Evolutionary conservation across 2,888 invertebrate species (phyloP), one percentile per base, ranked within the genome.

Genomic region (Andrena fulva): DNA sequence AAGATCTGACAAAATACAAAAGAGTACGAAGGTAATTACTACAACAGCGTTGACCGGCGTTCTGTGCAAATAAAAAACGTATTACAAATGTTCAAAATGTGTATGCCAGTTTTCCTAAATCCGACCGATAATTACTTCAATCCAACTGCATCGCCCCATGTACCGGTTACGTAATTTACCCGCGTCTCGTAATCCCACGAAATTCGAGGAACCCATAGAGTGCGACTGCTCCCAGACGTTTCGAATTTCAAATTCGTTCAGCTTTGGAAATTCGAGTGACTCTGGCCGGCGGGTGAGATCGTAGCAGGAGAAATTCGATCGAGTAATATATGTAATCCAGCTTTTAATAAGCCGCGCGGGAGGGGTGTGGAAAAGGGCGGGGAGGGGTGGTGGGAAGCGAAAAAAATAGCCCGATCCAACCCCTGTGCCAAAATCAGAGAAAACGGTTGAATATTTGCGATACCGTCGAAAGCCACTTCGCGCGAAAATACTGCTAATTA

Each of bases 401-500:
- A 77, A 67, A 82, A 72, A 75, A 73, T 63, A 62, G 50, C 27
- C 52, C 24, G 71, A 69, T 75, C 69, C 75, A 70, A 70, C 54
- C 62, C 64, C 72, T 35, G 66, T 86, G 77, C 85, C 78, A 84
- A 85, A 86, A 84, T 85, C 76, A 80, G 81, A 83, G 82, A 85
- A 84, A 77, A 52, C 64, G 54, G 68, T 52, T 60, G 69, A 67
- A 80, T 85, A 88, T 84, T 85, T 84, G 80, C 80, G 84, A 88
- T 88, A 87, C 70, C 86, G 81, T 85, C 70, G 77, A 75, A 83
- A 87, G 82, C 74, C 83, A 83, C 69, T 86, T 82, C 69, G 83
- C 64, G 85, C 82, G 86, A 89, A 87, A 85, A 86, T 89, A 89
- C 81, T 89, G 87, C 89, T 89, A 89, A 89, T 89, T 89, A 87